Conservation (phyloP, 1,140 invertebrate species). For the Drosophila nigromelanica region DNA sequence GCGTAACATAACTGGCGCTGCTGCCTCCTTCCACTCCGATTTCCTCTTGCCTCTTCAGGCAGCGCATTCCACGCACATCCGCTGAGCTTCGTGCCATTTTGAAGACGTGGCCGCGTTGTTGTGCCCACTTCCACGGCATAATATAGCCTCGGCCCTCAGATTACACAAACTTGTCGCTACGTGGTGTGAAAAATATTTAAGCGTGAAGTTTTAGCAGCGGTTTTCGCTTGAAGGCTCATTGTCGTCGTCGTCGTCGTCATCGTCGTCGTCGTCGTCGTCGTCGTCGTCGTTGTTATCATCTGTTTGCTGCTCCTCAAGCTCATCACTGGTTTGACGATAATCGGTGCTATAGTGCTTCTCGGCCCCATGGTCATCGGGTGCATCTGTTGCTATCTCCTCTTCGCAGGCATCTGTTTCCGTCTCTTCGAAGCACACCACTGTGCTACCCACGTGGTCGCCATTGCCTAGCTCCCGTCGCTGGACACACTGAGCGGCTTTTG, state of each 20-base stretch:
- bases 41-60: constrained; percentile 10
- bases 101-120: constrained; percentile 41
- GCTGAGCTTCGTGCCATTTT: constrained; percentile 50
- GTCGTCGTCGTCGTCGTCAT: constrained; percentile 43
- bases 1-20: background rate
- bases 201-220: constrained; percentile 82
- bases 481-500: background rate
- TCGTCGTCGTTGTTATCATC: constrained; percentile 19
- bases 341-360: constrained; percentile 16
- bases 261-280: constrained; percentile 2
- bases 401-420: background rate
- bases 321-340: constrained; percentile 8
- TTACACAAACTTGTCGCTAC: constrained; percentile 76
- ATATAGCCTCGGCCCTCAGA: constrained; percentile 1
- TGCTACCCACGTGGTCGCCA: constrained; percentile 52
- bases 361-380: background rate
- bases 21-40: too few relatives aligned
- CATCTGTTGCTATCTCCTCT: constrained; percentile 4
- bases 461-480: constrained; percentile 53
- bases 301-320: constrained; percentile 18
- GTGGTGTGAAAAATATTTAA: constrained; percentile 83
- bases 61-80: constrained; percentile 70
- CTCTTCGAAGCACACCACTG: constrained; percentile 6
- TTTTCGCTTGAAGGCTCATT: constrained; percentile 81
- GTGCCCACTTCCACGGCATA: constrained; percentile 20